A percentile compares a stretch with the other conserved stretches of the same genome.
Conservation (phyloP, 2,888 invertebrate species). For the Tipula helvola region DNA sequence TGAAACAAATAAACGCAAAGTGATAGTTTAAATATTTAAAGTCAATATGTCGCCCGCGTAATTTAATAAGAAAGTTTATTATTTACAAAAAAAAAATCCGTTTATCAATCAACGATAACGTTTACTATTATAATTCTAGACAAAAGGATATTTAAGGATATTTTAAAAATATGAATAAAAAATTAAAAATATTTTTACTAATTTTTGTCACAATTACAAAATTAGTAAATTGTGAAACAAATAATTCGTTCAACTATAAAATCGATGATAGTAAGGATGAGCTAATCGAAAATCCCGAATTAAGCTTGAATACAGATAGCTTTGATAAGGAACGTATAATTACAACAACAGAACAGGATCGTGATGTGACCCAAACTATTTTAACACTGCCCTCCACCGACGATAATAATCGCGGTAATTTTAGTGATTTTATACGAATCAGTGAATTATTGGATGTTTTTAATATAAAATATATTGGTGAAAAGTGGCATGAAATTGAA, state of each 20-base stretch:
- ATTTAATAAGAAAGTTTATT: background rate
- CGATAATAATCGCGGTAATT: slow-evolving; percentile 19
- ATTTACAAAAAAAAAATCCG: background rate
- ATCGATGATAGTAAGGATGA: background rate
- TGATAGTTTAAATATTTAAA: background rate
- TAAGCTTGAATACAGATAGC: background rate
- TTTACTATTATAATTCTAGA: background rate
- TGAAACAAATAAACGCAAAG: background rate
- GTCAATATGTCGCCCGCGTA: background rate
- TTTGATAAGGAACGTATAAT: background rate
- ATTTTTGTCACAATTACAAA: background rate
- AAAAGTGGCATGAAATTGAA: slow-evolving; percentile 25
- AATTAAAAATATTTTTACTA: background rate
- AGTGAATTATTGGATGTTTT: slow-evolving; percentile 31
- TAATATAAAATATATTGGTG: slow-evolving; percentile 27
- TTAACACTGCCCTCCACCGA: background rate
- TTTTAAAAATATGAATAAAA: background rate
- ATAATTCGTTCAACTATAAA: background rate
- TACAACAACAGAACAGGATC: slow-evolving; percentile 8
- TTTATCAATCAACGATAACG: background rate
- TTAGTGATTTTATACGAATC: slow-evolving; percentile 25
- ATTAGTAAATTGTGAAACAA: slow-evolving; percentile 5
- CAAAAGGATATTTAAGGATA: background rate
- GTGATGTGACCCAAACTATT: background rate
- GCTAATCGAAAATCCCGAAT: background rate